Evolutionary conservation across 1,140 invertebrate genomes (phyloP).

Genomic region (Pectinophora gossypiella): DNA sequence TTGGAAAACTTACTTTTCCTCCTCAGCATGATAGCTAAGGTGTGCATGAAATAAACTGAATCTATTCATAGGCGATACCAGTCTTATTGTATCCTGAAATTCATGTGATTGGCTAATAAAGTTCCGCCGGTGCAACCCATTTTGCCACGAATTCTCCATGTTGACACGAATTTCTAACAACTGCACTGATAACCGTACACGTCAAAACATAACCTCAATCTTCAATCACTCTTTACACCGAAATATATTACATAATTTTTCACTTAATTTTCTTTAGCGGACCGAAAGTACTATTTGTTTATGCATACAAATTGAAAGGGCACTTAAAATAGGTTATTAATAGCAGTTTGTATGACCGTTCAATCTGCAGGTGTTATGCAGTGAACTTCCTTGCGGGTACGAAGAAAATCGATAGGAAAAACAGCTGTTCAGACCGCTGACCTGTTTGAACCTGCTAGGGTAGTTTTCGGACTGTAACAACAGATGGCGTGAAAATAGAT

Average conservation of each 20-base stretch:
- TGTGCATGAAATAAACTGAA: conserved; percentile 55
- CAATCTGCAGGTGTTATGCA: conserved; percentile 25
- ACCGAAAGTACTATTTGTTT: too few relatives aligned
- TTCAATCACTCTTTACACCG: too few relatives aligned
- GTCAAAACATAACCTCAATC: neutral
- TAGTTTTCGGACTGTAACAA: neutral
- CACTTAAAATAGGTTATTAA: too few relatives aligned
- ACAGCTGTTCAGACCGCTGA: conserved; percentile 41
- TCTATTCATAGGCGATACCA: conserved; percentile 54
- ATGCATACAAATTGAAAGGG: too few relatives aligned
- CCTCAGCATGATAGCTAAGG: conserved; percentile 42
- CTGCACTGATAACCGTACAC: too few relatives aligned
- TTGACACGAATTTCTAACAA: conserved; percentile 23
- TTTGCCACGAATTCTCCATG: conserved; percentile 36
- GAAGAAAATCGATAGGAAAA: conserved; percentile 50
- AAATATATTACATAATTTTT: too few relatives aligned
- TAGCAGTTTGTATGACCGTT: too few relatives aligned
- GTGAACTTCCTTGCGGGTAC: conserved; percentile 46
- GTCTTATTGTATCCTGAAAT: conserved; percentile 52
- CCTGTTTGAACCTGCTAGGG: neutral
- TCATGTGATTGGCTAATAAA: conserved; percentile 56
- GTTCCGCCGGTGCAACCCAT: conserved; percentile 43
- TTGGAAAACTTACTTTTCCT: conserved; percentile 28
- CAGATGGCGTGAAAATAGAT: neutral
- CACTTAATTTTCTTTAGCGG: too few relatives aligned